Evolutionary conservation across 2,113 vertebrate genomes (phyloP).

Genomic region (Oriolus oriolus): DNA sequence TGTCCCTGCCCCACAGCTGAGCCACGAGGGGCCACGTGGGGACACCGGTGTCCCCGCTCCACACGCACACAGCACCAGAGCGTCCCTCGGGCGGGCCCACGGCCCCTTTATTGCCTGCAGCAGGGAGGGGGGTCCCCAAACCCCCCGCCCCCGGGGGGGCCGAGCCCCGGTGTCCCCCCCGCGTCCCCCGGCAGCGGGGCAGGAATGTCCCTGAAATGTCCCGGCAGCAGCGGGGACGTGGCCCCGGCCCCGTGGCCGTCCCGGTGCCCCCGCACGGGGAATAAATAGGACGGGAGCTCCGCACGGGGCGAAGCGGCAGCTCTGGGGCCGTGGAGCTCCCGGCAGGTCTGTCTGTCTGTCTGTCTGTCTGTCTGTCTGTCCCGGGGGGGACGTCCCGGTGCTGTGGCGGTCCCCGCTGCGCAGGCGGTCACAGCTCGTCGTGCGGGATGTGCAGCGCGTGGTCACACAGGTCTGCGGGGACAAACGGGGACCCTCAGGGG

Average conservation of each 20-base stretch:
- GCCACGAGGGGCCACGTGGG: fast-evolving
- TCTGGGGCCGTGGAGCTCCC: fast-evolving
- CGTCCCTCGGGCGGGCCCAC: background rate
- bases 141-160: fast-evolving
- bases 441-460: slow-evolving; percentile 86
- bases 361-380: fast-evolving
- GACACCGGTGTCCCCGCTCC: background rate
- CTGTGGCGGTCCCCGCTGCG: fast-evolving
- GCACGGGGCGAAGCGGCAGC: fast-evolving
- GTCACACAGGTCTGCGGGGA: slow-evolving; percentile 87
- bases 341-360: fast-evolving
- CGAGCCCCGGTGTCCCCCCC: fast-evolving
- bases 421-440: slow-evolving; percentile 85
- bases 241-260: background rate
- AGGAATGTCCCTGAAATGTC: background rate
- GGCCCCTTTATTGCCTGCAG: slow-evolving; percentile 17
- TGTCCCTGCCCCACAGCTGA: background rate
- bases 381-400: fast-evolving
- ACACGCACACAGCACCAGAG: fast-evolving
- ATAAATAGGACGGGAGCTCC: background rate
- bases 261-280: background rate
- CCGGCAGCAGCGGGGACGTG: fast-evolving
- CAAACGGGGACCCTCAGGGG: background rate
- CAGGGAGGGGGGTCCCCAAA: background rate
- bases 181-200: fast-evolving